Base-by-base conservation (phyloP, 2,888 invertebrate genomes). In the Drosophila kuntzei region DNA sequence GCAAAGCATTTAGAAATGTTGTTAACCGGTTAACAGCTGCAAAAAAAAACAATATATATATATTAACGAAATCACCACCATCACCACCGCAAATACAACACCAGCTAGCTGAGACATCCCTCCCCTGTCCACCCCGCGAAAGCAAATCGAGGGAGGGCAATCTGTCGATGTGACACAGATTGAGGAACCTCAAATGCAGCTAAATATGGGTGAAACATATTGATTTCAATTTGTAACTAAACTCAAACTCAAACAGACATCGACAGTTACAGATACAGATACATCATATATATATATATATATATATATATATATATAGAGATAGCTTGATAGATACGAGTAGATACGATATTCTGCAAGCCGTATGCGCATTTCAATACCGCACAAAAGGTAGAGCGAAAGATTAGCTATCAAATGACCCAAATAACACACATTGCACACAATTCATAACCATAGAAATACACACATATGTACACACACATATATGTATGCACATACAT, bases 321-420 rank as follows among this genome's bases (percentile, higher is more conserved):
- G 32, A 20, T 14, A 44, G 16, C 25, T 50, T 39, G 25, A 43
- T 37, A 46, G 22, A 16, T 41, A n/a, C n/a, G n/a, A n/a, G n/a
- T n/a, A 41, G 32, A 29, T 64, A 32, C 1, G 32, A 20, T 49
- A 51, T 67, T 66, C 55, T 70, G 61, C 53, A 70, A 58, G 32
- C 64, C 73, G 65, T 74, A 70, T 75, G 74, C 70, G 62, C 75
- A 71, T 70, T 71, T 74, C 58, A 63, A 61, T 74, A 74, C 64
- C 69, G 41, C 74, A 74, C 69, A 64, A 74, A 74, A 74, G 73
- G 73, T 69, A 58, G 57, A 44, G 34, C 60, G 25, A 66, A 58
- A 74, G 72, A 72, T 72, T 72, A 71, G 71, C 71, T 72, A 71
- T 72, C 72, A 59, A 59, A n/a, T 71, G 72, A 72, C 72, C 72